Evolutionary conservation across 2,888 invertebrate species (phyloP), one percentile per base, ranked within the genome.

Genomic region (Periphyllus acericola): DNA sequence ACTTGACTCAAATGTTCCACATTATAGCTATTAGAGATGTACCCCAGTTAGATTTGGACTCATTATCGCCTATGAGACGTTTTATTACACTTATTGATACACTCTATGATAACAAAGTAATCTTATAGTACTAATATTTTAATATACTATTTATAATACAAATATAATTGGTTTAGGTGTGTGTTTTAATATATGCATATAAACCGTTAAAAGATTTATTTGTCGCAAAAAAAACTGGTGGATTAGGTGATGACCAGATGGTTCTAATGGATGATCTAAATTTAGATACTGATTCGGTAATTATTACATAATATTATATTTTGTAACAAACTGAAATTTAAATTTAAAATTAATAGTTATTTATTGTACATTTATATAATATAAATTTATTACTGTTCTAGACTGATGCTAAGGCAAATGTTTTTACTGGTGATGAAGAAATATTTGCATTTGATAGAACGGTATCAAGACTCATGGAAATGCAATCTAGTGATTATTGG

Each of bases 371-470:
- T 79, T 34, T 55, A 79, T 55, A 34, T 34, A 34, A 25, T 55
- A 25, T 5, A 52, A 60, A 3, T 74, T 46, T 29, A 14, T 40
- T 90, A 40, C 40, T 89, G 88, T 90, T 85, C 91, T 91, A 96
- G 96, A 95, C 94, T 87, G 94, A 95, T 91, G 94, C 96, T 34
- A 94, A 94, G 90, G 96, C 98, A 6, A 98, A 96, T 91, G 95
- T 99, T 90, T 99, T 99, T 91, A 98, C 98, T 0, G 99, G 99
- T 0, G 97, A 98, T 92, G 99, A 99, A 92, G 99, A 99, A 92
- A 92, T 98, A 90, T 99, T 99, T 92, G 99, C 99, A 0, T 98
- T 96, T 91, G 98, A 98, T 91, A 93, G 99, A 88, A 98, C 99
- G 36, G 92, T 98, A 46, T 99, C 99, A 0, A 93, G 99, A 89